Conservation (phyloP, 2,797 vertebrate species). For the Sparus aurata region DNA sequence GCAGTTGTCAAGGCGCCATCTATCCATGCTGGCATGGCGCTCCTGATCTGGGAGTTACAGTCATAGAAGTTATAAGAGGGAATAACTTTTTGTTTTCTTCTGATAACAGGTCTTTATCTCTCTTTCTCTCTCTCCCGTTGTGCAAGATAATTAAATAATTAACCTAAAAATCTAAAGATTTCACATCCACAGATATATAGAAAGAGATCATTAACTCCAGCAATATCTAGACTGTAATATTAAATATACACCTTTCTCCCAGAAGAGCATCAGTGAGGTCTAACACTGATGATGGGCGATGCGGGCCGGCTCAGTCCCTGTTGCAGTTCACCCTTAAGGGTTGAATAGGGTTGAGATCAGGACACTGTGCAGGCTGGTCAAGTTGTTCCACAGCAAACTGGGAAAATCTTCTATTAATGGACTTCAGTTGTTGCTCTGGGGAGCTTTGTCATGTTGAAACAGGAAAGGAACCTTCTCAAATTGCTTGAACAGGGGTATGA, state of each 20-base stretch:
- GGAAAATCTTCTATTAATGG: background rate
- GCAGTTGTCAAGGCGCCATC: no score
- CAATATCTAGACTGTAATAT: background rate
- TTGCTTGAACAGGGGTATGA: background rate
- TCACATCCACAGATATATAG: background rate
- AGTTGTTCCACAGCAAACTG: background rate
- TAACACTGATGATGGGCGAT: background rate
- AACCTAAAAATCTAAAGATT: background rate
- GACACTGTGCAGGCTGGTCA: background rate
- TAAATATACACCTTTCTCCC: background rate
- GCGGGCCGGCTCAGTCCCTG: background rate
- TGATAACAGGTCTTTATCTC: no score
- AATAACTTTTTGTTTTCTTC: no score
- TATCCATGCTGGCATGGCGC: no score
- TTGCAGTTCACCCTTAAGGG: background rate
- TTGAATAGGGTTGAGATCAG: background rate
- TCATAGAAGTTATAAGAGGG: no score
- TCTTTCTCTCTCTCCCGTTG: no score
- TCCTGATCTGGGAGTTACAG: no score
- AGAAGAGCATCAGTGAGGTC: background rate
- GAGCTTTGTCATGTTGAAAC: background rate
- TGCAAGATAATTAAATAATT: no score
- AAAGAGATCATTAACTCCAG: background rate
- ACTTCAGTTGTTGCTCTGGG: background rate
- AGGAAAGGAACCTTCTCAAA: background rate